Conservation (phyloP, 2,797 vertebrate genomes). For the Premnoplex brunnescens region DNA sequence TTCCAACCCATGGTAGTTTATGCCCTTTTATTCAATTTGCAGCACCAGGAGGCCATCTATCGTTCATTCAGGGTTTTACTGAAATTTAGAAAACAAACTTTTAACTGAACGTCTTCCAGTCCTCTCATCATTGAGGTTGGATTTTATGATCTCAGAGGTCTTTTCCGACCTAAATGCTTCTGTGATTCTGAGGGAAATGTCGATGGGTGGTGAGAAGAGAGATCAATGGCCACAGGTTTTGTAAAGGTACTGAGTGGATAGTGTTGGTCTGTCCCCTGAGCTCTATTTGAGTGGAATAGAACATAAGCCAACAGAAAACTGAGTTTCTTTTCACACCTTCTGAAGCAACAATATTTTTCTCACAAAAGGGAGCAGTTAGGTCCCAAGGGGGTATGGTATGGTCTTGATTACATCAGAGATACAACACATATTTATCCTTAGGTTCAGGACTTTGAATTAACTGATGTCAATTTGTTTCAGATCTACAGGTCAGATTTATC, state of each 20-base stretch:
- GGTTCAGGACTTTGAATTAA: not conserved
- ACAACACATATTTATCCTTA: rapidly evolving
- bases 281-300: not conserved
- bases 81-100: not conserved
- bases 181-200: not conserved
- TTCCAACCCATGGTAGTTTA: not conserved
- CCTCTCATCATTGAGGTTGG: not conserved
- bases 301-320: not conserved
- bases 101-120: not conserved
- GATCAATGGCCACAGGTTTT: not conserved
- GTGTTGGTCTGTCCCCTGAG: not conserved
- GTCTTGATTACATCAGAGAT: not conserved
- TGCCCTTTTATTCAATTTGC: not conserved
- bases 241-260: not conserved
- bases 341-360: not conserved
- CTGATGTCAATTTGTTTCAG: slow-evolving; percentile 73
- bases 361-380: not conserved
- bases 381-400: not conserved
- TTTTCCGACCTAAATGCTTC: not conserved
- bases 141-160: not conserved
- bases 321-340: not conserved
- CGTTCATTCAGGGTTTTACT: not conserved
- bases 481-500: slow-evolving; percentile 76
- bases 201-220: rapidly evolving
- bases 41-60: not conserved